These are phyloP conservation scores for Psittacula echo DNA, from an alignment of 2,797 vertebrate genomes.

Conservation along the genomic window DNA sequence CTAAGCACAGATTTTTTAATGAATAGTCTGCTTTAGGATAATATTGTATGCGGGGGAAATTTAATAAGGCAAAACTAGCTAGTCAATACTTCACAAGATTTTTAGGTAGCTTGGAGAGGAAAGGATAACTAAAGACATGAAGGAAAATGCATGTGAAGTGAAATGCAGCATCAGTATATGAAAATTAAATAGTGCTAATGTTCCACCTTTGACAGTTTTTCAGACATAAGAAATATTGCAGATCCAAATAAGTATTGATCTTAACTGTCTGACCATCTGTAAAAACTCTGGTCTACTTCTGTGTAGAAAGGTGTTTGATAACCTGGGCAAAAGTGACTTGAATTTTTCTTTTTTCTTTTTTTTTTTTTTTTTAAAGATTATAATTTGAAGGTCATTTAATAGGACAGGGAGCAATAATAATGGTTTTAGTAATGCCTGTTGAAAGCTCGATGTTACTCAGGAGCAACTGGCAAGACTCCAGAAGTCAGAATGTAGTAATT, in stretches of 20 bases:
- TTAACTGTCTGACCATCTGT: not conserved
- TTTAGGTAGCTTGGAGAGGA: not conserved
- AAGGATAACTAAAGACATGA: not conserved
- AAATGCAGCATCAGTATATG: not conserved
- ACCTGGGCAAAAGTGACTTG: not conserved
- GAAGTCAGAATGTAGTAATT: constrained; percentile 43
- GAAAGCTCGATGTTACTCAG: constrained; percentile 14
- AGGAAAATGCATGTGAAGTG: not conserved
- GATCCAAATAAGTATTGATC: not conserved
- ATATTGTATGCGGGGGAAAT: not conserved
- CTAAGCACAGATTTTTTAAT: not conserved
- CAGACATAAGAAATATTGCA: not conserved
- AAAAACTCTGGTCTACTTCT: not conserved
- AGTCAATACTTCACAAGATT: not conserved
- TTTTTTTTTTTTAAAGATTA: not conserved
- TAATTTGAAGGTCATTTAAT: constrained; percentile 39
- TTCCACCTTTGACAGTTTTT: not conserved
- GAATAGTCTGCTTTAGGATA: not conserved
- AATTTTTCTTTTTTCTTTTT: not conserved
- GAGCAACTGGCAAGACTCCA: constrained; percentile 42
- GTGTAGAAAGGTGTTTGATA: not conserved
- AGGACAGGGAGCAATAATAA: constrained; percentile 10
- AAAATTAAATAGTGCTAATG: not conserved
- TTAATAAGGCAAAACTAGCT: not conserved
- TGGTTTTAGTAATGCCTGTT: constrained; percentile 36